Evolutionary conservation across 2,797 vertebrate species (phyloP).

Genomic region (Sebastes hopkinsi): DNA sequence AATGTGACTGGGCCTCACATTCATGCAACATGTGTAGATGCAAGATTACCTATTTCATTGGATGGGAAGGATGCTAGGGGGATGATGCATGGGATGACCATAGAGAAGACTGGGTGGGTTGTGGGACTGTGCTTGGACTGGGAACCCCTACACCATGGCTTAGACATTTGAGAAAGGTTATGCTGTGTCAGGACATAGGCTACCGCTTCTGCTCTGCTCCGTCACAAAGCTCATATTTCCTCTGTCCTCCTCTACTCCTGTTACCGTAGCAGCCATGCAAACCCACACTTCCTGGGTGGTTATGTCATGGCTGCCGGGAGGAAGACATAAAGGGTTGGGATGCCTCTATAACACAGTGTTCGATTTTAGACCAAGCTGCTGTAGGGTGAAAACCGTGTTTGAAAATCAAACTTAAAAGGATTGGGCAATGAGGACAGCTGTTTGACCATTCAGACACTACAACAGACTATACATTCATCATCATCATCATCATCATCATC

Average conservation of each 20-base stretch:
- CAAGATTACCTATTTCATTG: neutral
- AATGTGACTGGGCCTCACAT: neutral
- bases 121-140: conserved; percentile 5
- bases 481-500: neutral
- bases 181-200: conserved; percentile 63
- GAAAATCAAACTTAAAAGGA: conserved; percentile 5
- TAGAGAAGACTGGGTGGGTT: neutral
- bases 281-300: conserved; percentile 62
- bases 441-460: neutral
- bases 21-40: neutral
- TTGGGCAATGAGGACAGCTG: neutral
- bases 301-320: conserved; percentile 60
- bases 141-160: conserved; percentile 9
- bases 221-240: conserved; percentile 74
- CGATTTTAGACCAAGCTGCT: neutral
- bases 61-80: neutral
- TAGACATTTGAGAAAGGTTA: conserved; percentile 70
- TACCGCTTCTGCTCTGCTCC: conserved; percentile 22
- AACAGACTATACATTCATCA: neutral
- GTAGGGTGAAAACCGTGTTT: conserved; percentile 7
- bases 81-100: neutral
- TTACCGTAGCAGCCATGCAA: conserved; percentile 75
- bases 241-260: conserved; percentile 61
- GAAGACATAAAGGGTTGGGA: conserved; percentile 40
- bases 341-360: conserved; percentile 1